Evolutionary conservation across 2,888 invertebrate species (phyloP), one percentile per base, ranked within the genome.

Genomic region (Axea sp.): DNA sequence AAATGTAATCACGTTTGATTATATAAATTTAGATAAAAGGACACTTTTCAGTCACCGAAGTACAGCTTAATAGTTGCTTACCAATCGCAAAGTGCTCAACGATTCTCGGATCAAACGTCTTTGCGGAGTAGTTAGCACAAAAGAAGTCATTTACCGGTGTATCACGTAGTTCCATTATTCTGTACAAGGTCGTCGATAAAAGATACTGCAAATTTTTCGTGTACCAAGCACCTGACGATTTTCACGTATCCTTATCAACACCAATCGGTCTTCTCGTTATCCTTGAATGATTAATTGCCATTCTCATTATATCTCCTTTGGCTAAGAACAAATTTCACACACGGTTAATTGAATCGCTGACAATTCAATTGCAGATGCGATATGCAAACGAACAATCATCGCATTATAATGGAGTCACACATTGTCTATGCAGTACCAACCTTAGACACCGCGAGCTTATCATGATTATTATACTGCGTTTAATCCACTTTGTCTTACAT

Each of bases 331-430:
- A 68, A 60, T 53, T 43, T 12, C 22, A 37, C 55, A 35, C 30
- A 26, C 9, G 51, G 35, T 11, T 41, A 30, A 22, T 30, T 19
- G 35, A 71, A 57, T 41, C 62, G 9, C 37, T 28, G 62, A 49
- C 45, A 35, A 62, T 62, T 55, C 57, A 41, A 43, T 55, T 47
- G n/a, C 64, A 57, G 47, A 64, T 41, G 28, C 31, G 26, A 59
- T 59, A 65, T 59, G 64, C 55, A 72, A 47, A 64, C 57, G 64
- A 64, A 65, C 65, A 72, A 65, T 65, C 69, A 59, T 14, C 47
- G 39, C n/a, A 28, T 45, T 35, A 59, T 68, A 68, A 68, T 68
- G 14, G 67, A 59, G 1, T 49, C 57, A 59, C 41, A 49, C 45
- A 57, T 60, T 69, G 45, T 53, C 57, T 43, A 39, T 22, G 26